These are phyloP conservation scores for Rosalia funebris DNA, from an alignment of 2,888 invertebrate species.

Conservation along the genomic window DNA sequence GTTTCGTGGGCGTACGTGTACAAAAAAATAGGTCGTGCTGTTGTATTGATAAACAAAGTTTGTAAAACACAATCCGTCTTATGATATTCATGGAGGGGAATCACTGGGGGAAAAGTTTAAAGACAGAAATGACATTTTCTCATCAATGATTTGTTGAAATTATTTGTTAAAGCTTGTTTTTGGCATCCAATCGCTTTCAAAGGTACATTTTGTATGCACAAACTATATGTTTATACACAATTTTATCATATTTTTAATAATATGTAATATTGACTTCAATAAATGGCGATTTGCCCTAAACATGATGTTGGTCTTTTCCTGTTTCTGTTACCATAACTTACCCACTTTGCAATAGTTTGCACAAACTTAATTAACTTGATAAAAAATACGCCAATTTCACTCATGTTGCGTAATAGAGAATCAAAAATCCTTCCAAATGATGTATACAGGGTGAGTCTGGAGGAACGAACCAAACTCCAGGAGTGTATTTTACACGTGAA, in stretches of 20 bases:
- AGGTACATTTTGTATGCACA: conserved; percentile 62
- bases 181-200: conserved; percentile 55
- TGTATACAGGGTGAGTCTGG: too few relatives aligned
- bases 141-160: conserved; percentile 47
- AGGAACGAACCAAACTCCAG: too few relatives aligned
- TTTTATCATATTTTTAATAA: conserved; percentile 65
- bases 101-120: conserved; percentile 22
- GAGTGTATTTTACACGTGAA: too few relatives aligned
- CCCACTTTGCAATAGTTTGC: too few relatives aligned
- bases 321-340: neutral
- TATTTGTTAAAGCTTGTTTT: conserved; percentile 49
- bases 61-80: conserved; percentile 42
- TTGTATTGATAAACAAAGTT: conserved; percentile 39
- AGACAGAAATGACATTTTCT: conserved; percentile 28
- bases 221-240: conserved; percentile 64
- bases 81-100: conserved; percentile 36
- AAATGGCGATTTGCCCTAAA: conserved; percentile 35
- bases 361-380: too few relatives aligned
- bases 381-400: too few relatives aligned
- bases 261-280: conserved; percentile 53
- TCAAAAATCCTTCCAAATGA: too few relatives aligned
- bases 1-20: too few relatives aligned
- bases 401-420: too few relatives aligned
- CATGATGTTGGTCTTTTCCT: neutral
- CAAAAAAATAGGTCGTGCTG: too few relatives aligned